Evolutionary conservation across 1,140 invertebrate genomes (phyloP).

Genomic region (Theocolax elegans): DNA sequence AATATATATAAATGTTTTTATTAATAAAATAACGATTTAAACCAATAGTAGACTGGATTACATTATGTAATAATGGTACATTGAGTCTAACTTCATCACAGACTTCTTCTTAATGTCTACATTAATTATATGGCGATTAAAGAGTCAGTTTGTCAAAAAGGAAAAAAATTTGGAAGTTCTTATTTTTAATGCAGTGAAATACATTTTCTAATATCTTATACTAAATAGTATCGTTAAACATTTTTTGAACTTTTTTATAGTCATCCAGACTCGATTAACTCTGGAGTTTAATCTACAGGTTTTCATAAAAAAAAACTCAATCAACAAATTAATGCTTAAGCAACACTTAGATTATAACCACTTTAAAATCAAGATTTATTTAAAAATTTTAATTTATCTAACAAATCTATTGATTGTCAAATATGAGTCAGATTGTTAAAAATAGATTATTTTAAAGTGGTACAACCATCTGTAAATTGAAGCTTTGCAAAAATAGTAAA

Average conservation of each 20-base stretch:
- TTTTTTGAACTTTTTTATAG: conserved; percentile 28
- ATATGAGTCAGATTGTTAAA: not conserved
- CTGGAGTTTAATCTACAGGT: not conserved
- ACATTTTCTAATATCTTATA: not conserved
- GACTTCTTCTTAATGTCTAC: conserved; percentile 51
- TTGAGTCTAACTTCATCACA: conserved; percentile 55
- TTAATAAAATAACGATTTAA: conserved; percentile 64
- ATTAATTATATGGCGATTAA: conserved; percentile 25
- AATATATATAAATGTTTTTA: conserved; percentile 63
- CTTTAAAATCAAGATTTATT: conserved; percentile 15
- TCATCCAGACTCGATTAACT: conserved; percentile 13
- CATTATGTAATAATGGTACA: conserved; percentile 51
- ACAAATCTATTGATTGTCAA: not conserved
- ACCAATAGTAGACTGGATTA: conserved; percentile 56
- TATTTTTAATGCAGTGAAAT: not conserved
- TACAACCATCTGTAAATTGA: conserved; percentile 16
- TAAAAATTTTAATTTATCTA: not conserved
- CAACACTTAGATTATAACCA: conserved; percentile 10
- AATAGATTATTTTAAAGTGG: conserved; percentile 22
- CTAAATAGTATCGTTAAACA: not conserved
- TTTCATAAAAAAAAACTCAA: conserved; percentile 15
- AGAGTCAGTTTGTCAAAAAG: conserved; percentile 8
- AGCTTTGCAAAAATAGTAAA: conserved; percentile 19
- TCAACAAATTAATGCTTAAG: conserved; percentile 16
- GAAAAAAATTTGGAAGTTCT: conserved; percentile 5